phyloP scores from a whole-genome alignment of 2,888 invertebrate species.

The Silvanus unidentatus region DNA sequence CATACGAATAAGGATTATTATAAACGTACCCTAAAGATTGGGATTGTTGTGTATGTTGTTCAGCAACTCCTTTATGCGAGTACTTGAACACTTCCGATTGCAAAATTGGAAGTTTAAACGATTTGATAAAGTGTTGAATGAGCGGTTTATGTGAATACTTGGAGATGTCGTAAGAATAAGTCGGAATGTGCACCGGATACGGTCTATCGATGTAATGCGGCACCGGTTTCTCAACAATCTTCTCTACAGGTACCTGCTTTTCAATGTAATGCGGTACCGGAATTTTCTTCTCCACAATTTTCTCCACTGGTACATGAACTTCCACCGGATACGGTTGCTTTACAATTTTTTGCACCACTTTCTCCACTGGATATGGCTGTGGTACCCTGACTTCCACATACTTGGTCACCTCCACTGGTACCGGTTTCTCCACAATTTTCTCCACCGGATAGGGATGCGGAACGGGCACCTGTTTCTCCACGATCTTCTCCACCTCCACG shows the following conservation, averaged over 20 bases:
- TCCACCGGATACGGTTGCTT: slow-evolving; percentile 40
- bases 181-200: slow-evolving; percentile 42
- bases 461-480: slow-evolving; percentile 46
- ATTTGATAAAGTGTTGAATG: neutral
- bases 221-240: slow-evolving; percentile 36
- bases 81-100: slow-evolving; percentile 16
- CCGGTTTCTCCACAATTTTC: slow-evolving; percentile 44
- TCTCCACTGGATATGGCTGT: slow-evolving; percentile 36
- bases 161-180: slow-evolving; percentile 17
- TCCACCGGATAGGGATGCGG: slow-evolving; percentile 49
- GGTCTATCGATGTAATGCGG: slow-evolving; percentile 32
- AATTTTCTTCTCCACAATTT: slow-evolving; percentile 57
- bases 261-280: slow-evolving; percentile 51
- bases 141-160: slow-evolving; percentile 2
- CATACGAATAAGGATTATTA: slow-evolving; percentile 22
- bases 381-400: slow-evolving; percentile 43
- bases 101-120: slow-evolving; percentile 19
- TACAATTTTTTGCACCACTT: slow-evolving; percentile 29
- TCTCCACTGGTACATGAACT: slow-evolving; percentile 52
- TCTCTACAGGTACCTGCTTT: slow-evolving; percentile 48
- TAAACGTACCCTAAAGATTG: slow-evolving; percentile 12
- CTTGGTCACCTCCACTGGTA: slow-evolving; percentile 50
- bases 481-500: slow-evolving; percentile 34
- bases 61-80: slow-evolving; percentile 11
- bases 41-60: slow-evolving; percentile 18